Conservation (phyloP, 2,888 invertebrate species). For the Sarcophaga rosellei region DNA sequence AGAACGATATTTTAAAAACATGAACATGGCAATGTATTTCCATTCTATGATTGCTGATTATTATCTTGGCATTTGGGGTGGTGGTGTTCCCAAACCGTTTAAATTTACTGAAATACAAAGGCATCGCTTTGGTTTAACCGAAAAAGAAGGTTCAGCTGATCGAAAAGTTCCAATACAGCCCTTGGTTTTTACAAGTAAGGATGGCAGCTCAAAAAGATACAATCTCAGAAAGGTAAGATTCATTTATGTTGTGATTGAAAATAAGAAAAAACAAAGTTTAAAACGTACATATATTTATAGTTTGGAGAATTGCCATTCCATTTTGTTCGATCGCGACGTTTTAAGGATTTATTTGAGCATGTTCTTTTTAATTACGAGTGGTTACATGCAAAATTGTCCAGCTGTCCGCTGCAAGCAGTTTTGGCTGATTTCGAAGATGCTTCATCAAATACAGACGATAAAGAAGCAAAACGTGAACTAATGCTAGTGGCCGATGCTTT, state of each 20-base stretch:
- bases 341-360: conserved; percentile 93
- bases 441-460: conserved; percentile 89
- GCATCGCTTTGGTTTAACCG: conserved; percentile 86
- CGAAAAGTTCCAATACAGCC: conserved; percentile 98
- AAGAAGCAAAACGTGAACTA: conserved; percentile 89
- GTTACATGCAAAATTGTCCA: conserved; percentile 97
- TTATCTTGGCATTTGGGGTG: conserved; percentile 98
- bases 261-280: too few relatives aligned
- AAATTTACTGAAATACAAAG: conserved; percentile 98
- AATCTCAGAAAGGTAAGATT: conserved; percentile 92
- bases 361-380: conserved; percentile 99
- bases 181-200: conserved; percentile 93
- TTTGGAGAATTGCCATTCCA: conserved; percentile 98
- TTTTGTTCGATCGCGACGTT: conserved; percentile 93
- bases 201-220: conserved; percentile 93
- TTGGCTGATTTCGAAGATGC: conserved; percentile 98
- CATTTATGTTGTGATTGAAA: too few relatives aligned
- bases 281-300: conserved; percentile 82
- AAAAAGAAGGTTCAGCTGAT: conserved; percentile 94
- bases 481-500: conserved; percentile 96
- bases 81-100: conserved; percentile 96
- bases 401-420: conserved; percentile 97
- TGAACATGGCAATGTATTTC: conserved; percentile 97
- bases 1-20: conserved; percentile 98
- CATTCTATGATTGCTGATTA: conserved; percentile 99